Conservation (phyloP, 2,797 vertebrate species). For the Esox lucius region DNA sequence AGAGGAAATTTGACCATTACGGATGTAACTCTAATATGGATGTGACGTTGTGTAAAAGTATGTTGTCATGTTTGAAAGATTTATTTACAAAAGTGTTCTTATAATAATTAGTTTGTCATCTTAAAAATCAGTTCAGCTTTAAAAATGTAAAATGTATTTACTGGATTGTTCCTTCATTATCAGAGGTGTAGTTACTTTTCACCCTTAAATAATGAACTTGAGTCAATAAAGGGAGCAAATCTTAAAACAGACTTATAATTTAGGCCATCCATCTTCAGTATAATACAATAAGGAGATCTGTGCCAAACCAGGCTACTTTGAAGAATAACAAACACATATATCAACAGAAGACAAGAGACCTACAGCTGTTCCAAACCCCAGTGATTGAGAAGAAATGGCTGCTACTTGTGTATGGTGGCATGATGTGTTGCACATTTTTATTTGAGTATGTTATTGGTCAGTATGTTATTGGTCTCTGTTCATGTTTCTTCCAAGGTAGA, state of each 20-base stretch:
- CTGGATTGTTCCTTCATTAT: slow-evolving; percentile 13
- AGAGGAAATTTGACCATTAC: too few species aligned
- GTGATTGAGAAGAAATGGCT: slow-evolving; percentile 4
- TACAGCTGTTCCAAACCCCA: slow-evolving; percentile 16
- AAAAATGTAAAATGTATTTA: not conserved
- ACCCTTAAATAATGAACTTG: slow-evolving; percentile 30
- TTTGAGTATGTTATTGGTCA: not conserved
- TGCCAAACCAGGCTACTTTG: slow-evolving; percentile 31
- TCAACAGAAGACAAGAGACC: slow-evolving; percentile 23
- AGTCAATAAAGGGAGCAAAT: slow-evolving; percentile 24
- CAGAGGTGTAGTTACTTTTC: slow-evolving; percentile 9
- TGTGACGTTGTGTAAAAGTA: too few species aligned
- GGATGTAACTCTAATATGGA: too few species aligned
- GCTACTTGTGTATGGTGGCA: slow-evolving; percentile 8
- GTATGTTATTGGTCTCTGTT: not conserved
- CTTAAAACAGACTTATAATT: slow-evolving; percentile 30
- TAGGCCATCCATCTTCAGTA: slow-evolving; percentile 20
- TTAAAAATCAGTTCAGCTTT: too few species aligned
- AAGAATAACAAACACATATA: slow-evolving; percentile 43
- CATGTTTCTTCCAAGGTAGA: too few species aligned
- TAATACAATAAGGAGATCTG: slow-evolving; percentile 4
- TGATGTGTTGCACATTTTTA: not conserved
- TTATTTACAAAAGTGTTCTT: too few species aligned
- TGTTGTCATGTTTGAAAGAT: too few species aligned
- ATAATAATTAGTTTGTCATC: too few species aligned